phyloP scores from a whole-genome alignment of 1,140 invertebrate genomes.

The Drosophila novamexicana region DNA sequence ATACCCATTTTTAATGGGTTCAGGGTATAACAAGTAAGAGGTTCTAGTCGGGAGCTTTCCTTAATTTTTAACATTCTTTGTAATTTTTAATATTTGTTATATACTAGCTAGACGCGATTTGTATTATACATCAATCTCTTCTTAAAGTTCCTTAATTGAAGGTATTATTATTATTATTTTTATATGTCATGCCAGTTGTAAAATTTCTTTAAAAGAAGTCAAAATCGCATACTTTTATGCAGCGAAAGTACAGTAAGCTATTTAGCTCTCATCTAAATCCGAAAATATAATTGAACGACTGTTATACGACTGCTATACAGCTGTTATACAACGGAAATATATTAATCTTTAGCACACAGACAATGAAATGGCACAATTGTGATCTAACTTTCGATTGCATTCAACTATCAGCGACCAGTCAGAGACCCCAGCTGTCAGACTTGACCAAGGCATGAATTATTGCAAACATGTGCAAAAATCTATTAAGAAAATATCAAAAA shows the following conservation, averaged over 20 bases:
- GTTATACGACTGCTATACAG: not conserved
- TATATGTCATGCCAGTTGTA: too few species aligned
- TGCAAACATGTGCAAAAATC: conserved; percentile 77
- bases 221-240: not conserved
- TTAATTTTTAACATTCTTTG: too few species aligned
- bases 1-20: too few species aligned
- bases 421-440: conserved; percentile 55
- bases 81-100: too few species aligned
- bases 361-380: not conserved
- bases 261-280: not conserved
- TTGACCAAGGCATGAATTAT: conserved; percentile 59
- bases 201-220: too few species aligned
- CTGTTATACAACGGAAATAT: conserved; percentile 4
- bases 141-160: too few species aligned
- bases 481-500: conserved; percentile 62
- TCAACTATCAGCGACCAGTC: conserved; percentile 25
- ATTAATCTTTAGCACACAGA: not conserved
- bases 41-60: too few species aligned
- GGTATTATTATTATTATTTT: too few species aligned
- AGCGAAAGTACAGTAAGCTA: not conserved
- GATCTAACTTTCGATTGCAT: conserved; percentile 15
- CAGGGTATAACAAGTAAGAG: too few species aligned
- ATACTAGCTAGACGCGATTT: too few species aligned
- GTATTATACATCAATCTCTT: too few species aligned
- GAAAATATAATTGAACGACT: not conserved